These are phyloP conservation scores for Ommatoiulus sabulosus DNA, from an alignment of 2,888 invertebrate species.

Conservation along the genomic window DNA sequence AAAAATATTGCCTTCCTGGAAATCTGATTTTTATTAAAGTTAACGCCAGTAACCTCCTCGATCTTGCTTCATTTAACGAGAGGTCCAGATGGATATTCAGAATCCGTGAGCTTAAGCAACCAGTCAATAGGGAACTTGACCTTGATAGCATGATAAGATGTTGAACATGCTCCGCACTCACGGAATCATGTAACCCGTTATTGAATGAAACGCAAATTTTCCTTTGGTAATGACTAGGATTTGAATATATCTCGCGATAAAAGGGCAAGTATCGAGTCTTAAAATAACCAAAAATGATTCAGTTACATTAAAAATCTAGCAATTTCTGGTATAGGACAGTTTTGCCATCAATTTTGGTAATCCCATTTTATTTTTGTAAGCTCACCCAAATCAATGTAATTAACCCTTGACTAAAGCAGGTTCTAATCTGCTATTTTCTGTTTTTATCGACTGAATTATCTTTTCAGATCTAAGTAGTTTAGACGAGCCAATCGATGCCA, in stretches of 20 bases:
- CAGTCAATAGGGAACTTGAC: neutral
- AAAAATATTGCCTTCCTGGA: constrained; percentile 37
- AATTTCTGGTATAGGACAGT: neutral
- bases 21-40: neutral
- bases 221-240: constrained; percentile 3
- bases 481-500: no score
- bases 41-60: neutral
- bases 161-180: neutral
- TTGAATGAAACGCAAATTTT: constrained; percentile 11
- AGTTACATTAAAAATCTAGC: neutral
- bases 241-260: neutral
- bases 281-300: neutral
- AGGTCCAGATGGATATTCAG: neutral
- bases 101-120: neutral
- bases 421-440: no score
- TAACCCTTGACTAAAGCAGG: no score
- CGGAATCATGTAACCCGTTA: neutral
- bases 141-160: neutral
- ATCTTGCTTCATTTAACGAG: constrained; percentile 8
- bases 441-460: no score
- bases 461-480: no score
- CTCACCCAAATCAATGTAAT: no score
- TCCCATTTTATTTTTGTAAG: no score
- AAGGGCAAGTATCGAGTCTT: neutral
- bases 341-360: neutral